Percentiles rank a stretch among this genome's conserved stretches.
Evolutionary conservation across 2,797 vertebrate genomes (phyloP).

Genomic region (Morelia viridis): DNA sequence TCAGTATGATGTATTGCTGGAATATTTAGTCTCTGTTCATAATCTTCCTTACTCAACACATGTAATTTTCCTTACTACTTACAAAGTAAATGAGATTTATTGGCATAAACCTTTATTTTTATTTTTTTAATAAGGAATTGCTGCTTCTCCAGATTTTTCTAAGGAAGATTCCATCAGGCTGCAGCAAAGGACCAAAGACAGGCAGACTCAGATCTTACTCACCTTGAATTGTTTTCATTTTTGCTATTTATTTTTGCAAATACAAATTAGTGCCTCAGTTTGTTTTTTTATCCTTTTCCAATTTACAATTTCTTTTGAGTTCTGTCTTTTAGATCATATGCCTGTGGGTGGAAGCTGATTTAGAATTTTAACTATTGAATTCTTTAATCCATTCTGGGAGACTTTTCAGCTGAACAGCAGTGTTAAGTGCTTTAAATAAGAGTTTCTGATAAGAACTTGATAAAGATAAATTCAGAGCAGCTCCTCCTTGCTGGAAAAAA

Average conservation of each 20-base stretch:
- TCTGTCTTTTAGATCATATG: neutral
- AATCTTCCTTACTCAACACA: conserved; percentile 9
- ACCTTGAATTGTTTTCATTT: neutral
- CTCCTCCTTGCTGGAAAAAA: neutral
- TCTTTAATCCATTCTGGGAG: neutral
- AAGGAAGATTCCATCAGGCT: conserved; percentile 2
- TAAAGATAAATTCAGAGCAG: conserved; percentile 7
- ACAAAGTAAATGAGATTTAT: conserved; percentile 26
- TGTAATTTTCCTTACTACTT: conserved; percentile 17
- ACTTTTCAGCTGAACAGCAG: neutral
- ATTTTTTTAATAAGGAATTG: conserved; percentile 12
- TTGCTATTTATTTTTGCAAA: neutral
- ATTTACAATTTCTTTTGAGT: neutral
- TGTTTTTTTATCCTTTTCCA: neutral
- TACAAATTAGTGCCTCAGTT: neutral
- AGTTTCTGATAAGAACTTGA: neutral
- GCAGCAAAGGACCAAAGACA: neutral
- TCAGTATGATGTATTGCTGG: conserved; percentile 37
- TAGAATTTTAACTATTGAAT: neutral
- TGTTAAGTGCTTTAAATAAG: neutral
- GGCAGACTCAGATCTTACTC: neutral
- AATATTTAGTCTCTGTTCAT: conserved; percentile 42
- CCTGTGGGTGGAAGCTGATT: neutral
- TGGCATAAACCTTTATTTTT: neutral
- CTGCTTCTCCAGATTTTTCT: conserved; percentile 32